phyloP scores from a whole-genome alignment of 1,140 invertebrate species.

The Drosophila watanabei region DNA sequence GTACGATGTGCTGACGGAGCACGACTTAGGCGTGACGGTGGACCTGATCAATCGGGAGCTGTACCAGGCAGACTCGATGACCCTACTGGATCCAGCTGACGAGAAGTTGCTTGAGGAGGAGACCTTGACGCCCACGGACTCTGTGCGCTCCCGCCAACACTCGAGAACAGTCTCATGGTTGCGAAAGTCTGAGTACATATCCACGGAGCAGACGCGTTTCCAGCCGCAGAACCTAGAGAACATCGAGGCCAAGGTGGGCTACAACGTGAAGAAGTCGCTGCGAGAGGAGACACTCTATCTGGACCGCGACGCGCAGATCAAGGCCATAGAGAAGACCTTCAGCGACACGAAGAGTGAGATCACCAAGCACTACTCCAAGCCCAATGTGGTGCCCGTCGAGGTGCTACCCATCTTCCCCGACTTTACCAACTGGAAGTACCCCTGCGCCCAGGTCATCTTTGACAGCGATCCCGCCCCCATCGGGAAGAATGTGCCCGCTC shows the following conservation, averaged over 20 bases:
- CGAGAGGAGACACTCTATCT: slow-evolving; percentile 98
- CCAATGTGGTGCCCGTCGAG: slow-evolving; percentile 96
- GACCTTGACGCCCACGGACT: slow-evolving; percentile 94
- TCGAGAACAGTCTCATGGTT: slow-evolving; percentile 98
- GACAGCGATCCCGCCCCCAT: slow-evolving; percentile 97
- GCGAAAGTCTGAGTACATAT: slow-evolving; percentile 99
- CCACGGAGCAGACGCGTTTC: slow-evolving; percentile 98
- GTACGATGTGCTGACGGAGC: slow-evolving; percentile 98
- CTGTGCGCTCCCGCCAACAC: slow-evolving; percentile 95
- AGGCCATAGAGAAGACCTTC: slow-evolving; percentile 99
- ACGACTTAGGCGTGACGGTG: slow-evolving; percentile 98
- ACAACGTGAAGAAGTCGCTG: slow-evolving; percentile 97
- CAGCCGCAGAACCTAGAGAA: slow-evolving; percentile 98
- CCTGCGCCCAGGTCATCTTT: slow-evolving; percentile 99
- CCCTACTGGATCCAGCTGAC: slow-evolving; percentile 94
- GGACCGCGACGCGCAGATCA: slow-evolving; percentile 98
- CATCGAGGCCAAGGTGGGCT: slow-evolving; percentile 99
- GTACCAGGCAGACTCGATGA: slow-evolving; percentile 93
- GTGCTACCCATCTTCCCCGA: slow-evolving; percentile 96
- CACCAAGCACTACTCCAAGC: slow-evolving; percentile 97
- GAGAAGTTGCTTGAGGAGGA: slow-evolving; percentile 98
- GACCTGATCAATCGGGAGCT: slow-evolving; percentile 98
- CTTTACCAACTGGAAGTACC: slow-evolving; percentile 98
- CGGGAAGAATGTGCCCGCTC: slow-evolving; percentile 92
- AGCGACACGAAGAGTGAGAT: slow-evolving; percentile 95